phyloP scores from a whole-genome alignment of 2,888 invertebrate genomes.

The Suillia variegata region DNA sequence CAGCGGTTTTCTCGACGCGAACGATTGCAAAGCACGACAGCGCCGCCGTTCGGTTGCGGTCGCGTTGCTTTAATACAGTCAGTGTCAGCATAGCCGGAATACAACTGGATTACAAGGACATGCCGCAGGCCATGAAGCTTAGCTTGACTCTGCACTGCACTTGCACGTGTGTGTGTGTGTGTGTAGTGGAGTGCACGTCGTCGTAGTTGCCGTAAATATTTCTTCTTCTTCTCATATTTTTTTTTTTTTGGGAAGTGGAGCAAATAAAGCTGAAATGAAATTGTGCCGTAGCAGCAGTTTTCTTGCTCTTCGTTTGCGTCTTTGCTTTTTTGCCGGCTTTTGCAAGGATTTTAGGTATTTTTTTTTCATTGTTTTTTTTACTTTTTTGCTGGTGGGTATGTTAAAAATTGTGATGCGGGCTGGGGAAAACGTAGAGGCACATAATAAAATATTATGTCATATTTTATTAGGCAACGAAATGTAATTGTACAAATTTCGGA shows the following conservation, averaged over 20 bases:
- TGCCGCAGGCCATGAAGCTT: conserved; percentile 46
- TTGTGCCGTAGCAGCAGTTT: conserved; percentile 28
- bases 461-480: conserved; percentile 25
- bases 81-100: conserved; percentile 37
- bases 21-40: not conserved
- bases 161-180: conserved; percentile 4
- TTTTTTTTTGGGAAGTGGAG: conserved; percentile 13
- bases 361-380: not conserved
- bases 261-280: conserved; percentile 43
- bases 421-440: not conserved
- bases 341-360: conserved; percentile 7
- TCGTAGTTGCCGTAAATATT: not conserved
- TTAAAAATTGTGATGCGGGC: not conserved
- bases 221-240: too few species aligned
- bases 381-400: not conserved
- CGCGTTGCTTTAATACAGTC: not conserved
- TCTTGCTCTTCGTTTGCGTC: not conserved
- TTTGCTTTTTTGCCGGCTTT: conserved; percentile 4
- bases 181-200: not conserved
- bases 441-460: conserved; percentile 31
- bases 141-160: not conserved
- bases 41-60: not conserved
- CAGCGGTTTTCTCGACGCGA: conserved; percentile 10
- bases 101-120: conserved; percentile 45
- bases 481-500: conserved; percentile 11